These are phyloP conservation scores for Callaeas wilsoni DNA, from an alignment of 2,113 vertebrate species.

Conservation along the genomic window DNA sequence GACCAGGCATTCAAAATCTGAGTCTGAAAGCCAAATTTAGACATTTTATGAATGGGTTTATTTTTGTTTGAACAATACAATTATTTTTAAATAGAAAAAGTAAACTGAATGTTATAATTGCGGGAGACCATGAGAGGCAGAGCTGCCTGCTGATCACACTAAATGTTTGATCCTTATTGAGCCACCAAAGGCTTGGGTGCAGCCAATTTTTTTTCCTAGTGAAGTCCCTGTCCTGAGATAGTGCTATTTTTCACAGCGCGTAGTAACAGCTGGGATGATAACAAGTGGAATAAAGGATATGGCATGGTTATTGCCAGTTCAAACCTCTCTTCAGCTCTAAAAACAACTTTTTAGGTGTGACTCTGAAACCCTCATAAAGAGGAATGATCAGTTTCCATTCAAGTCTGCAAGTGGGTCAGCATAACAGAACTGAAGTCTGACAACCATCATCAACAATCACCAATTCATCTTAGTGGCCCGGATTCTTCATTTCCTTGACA, in stretches of 20 bases:
- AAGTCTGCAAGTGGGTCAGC: not conserved
- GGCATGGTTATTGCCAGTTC: not conserved
- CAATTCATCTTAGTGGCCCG: not conserved
- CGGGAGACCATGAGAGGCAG: too few relatives aligned
- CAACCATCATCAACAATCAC: not conserved
- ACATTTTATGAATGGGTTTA: not conserved
- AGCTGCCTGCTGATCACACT: not conserved
- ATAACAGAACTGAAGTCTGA: not conserved
- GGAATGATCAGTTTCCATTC: not conserved
- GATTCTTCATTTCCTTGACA: not conserved
- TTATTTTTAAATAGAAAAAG: not conserved
- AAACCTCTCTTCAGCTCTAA: not conserved
- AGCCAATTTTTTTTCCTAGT: not conserved
- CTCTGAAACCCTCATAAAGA: not conserved
- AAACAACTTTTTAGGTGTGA: not conserved
- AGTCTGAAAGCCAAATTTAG: not conserved
- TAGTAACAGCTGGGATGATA: not conserved
- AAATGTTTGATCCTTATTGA: not conserved
- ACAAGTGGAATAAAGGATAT: not conserved
- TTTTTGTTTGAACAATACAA: not conserved
- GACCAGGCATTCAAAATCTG: not conserved
- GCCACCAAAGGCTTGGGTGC: not conserved
- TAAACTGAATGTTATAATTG: not conserved
- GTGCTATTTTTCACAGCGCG: not conserved
- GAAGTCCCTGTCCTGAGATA: not conserved